phyloP scores from a whole-genome alignment of 2,888 invertebrate genomes.

The Nymphalis polychloros region DNA sequence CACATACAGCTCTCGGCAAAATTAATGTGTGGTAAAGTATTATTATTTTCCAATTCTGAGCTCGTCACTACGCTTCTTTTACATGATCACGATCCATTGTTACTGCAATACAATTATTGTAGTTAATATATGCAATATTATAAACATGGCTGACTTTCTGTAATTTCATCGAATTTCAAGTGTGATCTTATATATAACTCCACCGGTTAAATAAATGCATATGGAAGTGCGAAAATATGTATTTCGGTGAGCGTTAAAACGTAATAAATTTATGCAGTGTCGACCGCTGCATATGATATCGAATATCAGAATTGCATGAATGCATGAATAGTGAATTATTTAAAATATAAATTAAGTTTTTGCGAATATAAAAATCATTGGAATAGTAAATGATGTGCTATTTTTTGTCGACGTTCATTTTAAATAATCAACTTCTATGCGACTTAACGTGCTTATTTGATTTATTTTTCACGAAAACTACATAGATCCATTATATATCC shows the following conservation, averaged over 20 bases:
- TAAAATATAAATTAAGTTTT: slow-evolving; percentile 7
- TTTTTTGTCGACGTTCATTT: background rate
- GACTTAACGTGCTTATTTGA: no score
- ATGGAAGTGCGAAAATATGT: background rate
- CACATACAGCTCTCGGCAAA: no score
- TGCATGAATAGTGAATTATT: slow-evolving; percentile 13
- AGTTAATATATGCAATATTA: no score
- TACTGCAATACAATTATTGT: no score
- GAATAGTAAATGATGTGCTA: background rate
- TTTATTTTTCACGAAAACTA: no score
- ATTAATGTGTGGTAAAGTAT: no score
- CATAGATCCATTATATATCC: no score
- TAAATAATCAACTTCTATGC: no score
- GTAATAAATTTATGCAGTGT: slow-evolving; percentile 28
- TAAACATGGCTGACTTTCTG: no score
- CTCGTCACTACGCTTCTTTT: no score
- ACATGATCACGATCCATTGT: no score
- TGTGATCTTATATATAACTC: background rate
- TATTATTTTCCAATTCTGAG: no score
- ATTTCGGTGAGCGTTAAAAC: slow-evolving; percentile 9
- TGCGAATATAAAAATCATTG: background rate
- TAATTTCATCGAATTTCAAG: background rate
- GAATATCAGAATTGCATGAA: slow-evolving; percentile 19
- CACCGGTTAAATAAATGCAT: background rate
- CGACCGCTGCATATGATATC: slow-evolving; percentile 25